Percentiles rank a stretch among this genome's conserved stretches.
Conservation (phyloP, 2,113 vertebrate species). For the Lethenteron camtschaticum region DNA sequence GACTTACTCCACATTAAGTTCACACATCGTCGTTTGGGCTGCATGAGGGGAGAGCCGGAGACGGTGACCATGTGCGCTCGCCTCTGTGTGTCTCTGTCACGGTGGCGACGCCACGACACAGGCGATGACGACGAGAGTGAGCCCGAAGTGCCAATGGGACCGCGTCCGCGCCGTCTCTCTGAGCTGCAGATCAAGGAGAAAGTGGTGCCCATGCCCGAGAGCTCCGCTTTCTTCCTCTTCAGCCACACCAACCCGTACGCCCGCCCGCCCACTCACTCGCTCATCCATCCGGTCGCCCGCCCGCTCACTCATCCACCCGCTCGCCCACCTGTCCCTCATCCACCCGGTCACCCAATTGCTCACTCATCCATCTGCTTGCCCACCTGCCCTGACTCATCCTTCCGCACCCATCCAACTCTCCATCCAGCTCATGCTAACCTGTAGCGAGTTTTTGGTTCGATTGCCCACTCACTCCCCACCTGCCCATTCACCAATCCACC, state of each 20-base stretch:
- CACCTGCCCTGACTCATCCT: neutral
- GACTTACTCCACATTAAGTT: no score
- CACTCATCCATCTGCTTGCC: neutral
- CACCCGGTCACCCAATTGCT: neutral
- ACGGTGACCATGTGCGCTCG: no score
- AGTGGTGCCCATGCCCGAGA: conserved; percentile 78
- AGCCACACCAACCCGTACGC: conserved; percentile 71
- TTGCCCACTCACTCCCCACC: no score
- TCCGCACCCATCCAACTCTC: neutral
- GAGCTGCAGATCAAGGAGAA: conserved; percentile 94
- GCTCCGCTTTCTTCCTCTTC: conserved; percentile 87
- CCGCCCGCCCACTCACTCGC: neutral
- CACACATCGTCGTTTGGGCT: no score
- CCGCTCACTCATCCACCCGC: neutral
- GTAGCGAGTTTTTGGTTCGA: neutral
- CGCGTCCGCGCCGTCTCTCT: conserved; percentile 70
- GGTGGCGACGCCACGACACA: conserved; percentile 6
- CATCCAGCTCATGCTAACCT: neutral
- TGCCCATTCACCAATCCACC: no score
- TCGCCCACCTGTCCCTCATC: neutral
- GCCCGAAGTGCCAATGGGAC: conserved; percentile 87
- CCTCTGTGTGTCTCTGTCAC: no score
- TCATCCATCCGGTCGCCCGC: neutral
- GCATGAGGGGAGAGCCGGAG: no score
- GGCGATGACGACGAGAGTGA: conserved; percentile 83